Evolutionary conservation across 2,113 vertebrate species (phyloP), one percentile per base, ranked within the genome.

Genomic region (Callorhinus ursinus): DNA sequence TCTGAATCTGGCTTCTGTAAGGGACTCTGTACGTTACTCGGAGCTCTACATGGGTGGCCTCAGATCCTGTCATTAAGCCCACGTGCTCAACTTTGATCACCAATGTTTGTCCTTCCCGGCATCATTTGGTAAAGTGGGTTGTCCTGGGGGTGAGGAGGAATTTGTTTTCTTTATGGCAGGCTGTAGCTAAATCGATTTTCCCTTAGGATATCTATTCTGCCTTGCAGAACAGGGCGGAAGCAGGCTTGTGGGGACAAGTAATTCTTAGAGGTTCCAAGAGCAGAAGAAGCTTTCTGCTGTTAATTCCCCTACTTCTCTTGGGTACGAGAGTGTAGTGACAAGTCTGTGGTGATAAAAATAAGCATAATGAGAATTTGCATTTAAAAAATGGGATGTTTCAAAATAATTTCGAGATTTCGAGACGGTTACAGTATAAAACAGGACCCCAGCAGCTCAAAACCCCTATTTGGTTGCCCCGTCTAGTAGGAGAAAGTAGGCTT

Each of bases 91-190:
- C 79, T 7, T 16, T 76, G 46, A 91, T 96, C 59, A 53, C 7
- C n/a, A 39, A 4, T 10, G 33, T 46, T n/a, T 53, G 74, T 31
- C 16, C 36, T 96, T 49, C 72, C 80, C 12, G 22, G 39, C 36
- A 46, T 42, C 7, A 36, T n/a, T 3, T 88, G 63, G 57, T 88
- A 16, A 61, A 88, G 63, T 22, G 46, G 22, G 42, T 2, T 85
- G 71, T 91, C 77, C 77, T 83, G 61, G 91, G 67, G 85, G 49
- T 2, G 26, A 33, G 63, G 71, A 85, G 71, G 82, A 10, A 6
- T 87, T 88, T 97, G 90, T 91, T 96, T 95, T 72, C 96, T 88
- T 49, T 88, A 36, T 0, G 2, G 90, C 90, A 97, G 90, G 83
- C 79, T 51, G 53, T 86, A 93, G 86, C 86, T 63, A 83, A 65